Evolutionary conservation across 2,113 vertebrate genomes (phyloP), one percentile per base, ranked within the genome.

Genomic region (Anarhynchus alexandrinus): DNA sequence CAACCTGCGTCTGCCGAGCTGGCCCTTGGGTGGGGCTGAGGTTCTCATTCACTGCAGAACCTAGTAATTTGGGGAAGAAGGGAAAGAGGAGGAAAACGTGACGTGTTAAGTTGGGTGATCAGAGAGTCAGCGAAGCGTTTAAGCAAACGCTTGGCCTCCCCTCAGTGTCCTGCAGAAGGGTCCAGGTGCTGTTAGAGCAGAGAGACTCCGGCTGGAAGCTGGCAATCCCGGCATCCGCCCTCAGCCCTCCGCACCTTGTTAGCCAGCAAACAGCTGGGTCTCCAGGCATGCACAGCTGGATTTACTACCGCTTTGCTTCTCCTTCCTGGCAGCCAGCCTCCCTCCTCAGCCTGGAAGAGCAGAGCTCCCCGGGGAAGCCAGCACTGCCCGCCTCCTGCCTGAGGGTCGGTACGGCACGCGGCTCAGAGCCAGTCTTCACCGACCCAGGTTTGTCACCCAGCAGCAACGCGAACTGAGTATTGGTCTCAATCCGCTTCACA

Each of bases 91-190:
- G 10, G n/a, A 59, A 76, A 64, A 73, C 0, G 1, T 6, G 49
- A 86, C 62, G 47, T 30, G 9, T 27, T 52, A 78, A 47, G 32
- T 27, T 59, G n/a, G 82, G 47, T 19, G 34, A 51, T 40, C 14
- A 62, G 70, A 67, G 36, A n/a, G 19, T 20, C 58, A 18, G 19
- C 5, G 1, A 88, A 77, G 38, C 3, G 2, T 42, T 72, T 72
- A 91, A 93, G 42, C 0, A 14, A 79, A 72, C 10, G 7, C 11
- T 42, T 70, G 36, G 32, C 32, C 13, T 32, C 59, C 18, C 0
- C 0, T 30, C 0, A 0, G n/a, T 10, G 1, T 29, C 67, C 72
- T 45, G 19, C 49, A 69, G 58, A 67, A 65, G 43, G 38, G 51
- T 14, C 25, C 19, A 12, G 47, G 21, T 16, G 55, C 45, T 21